Evolutionary conservation across 1,140 invertebrate species (phyloP).

Genomic region (Achatina immaculata): DNA sequence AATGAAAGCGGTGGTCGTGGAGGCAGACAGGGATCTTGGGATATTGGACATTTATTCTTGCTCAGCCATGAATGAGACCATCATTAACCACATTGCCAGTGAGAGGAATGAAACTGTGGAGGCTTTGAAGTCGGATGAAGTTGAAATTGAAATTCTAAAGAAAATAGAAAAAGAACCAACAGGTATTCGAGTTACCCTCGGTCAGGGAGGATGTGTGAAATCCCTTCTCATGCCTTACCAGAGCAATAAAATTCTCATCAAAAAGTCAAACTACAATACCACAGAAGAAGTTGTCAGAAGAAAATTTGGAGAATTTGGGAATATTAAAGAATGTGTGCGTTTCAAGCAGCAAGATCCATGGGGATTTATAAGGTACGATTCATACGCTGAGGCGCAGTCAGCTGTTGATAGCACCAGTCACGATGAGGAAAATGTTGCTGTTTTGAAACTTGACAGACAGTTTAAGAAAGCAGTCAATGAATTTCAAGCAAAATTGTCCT

Average conservation of each 20-base stretch:
- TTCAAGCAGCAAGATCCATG: slow-evolving; percentile 20
- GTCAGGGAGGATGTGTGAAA: slow-evolving; percentile 29
- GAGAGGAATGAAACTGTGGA: not conserved
- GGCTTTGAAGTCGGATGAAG: not conserved
- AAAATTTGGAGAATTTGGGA: slow-evolving; percentile 35
- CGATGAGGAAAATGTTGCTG: slow-evolving; percentile 6
- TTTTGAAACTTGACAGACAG: slow-evolving; percentile 10
- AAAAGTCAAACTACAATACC: not conserved
- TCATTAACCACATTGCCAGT: not conserved
- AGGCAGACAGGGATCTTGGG: slow-evolving; percentile 50
- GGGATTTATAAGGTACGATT: slow-evolving; percentile 21
- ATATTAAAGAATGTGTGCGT: slow-evolving; percentile 24
- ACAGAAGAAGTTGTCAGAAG: slow-evolving; percentile 22
- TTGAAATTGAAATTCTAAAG: not conserved
- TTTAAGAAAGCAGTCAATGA: not conserved
- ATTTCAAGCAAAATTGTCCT: slow-evolving; percentile 25
- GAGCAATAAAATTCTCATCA: slow-evolving; percentile 29
- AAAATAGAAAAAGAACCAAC: not conserved
- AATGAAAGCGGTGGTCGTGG: slow-evolving; percentile 45
- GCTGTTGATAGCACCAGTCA: slow-evolving; percentile 1
- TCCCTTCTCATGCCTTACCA: slow-evolving; percentile 29
- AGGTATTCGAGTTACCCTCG: slow-evolving; percentile 20
- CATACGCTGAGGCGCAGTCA: not conserved
- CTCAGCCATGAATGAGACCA: not conserved
- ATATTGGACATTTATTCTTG: slow-evolving; percentile 48